phyloP scores from a whole-genome alignment of 2,888 invertebrate species.

The Idaea aversata region DNA sequence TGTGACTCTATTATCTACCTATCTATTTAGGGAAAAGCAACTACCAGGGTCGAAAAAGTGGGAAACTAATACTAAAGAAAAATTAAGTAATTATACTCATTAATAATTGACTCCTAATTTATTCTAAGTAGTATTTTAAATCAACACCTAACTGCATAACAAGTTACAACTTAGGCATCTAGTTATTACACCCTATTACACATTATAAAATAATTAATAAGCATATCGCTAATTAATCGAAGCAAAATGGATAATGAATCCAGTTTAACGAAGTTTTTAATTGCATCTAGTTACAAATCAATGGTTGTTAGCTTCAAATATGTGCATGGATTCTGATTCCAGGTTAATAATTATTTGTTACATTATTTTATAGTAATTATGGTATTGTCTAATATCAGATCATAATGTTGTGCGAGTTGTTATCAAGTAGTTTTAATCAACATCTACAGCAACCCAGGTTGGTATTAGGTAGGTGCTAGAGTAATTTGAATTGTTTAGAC shows the following conservation, averaged over 20 bases:
- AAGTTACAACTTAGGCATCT: not conserved
- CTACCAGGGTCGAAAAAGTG: too few relatives aligned
- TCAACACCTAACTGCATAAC: not conserved
- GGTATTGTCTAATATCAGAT: not conserved
- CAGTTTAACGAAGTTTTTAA: constrained; percentile 7
- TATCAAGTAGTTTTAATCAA: too few relatives aligned
- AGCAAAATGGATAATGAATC: not conserved
- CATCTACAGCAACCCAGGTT: too few relatives aligned
- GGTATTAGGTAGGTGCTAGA: too few relatives aligned
- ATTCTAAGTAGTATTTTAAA: not conserved
- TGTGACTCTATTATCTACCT: too few relatives aligned
- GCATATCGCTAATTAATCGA: constrained; percentile 5
- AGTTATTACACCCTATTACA: not conserved
- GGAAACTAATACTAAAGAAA: too few relatives aligned
- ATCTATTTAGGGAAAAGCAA: too few relatives aligned
- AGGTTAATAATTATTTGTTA: not conserved
- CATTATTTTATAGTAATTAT: not conserved
- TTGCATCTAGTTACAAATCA: constrained; percentile 9
- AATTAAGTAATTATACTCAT: too few relatives aligned
- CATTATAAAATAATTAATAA: not conserved
- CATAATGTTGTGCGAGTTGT: not conserved
- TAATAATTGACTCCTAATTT: too few relatives aligned
- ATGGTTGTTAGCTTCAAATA: not conserved
- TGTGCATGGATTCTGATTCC: not conserved
- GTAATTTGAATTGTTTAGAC: too few relatives aligned